Evolutionary conservation across 2,113 vertebrate species (phyloP).

Genomic region (Picathartes gymnocephalus): DNA sequence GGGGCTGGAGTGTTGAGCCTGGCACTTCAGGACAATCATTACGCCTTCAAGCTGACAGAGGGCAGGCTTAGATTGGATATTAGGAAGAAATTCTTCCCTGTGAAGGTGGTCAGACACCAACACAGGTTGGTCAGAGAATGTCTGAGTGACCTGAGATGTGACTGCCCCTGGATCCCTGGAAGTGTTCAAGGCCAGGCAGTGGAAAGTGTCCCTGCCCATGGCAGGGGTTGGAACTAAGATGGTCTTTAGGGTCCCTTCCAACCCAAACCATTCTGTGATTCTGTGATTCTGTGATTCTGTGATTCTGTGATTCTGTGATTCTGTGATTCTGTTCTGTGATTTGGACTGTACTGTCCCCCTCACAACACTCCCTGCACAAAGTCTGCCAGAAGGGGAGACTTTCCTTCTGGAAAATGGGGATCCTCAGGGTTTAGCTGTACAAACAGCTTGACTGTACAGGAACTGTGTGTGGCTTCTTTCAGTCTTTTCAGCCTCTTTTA

Average conservation of each 20-base stretch:
- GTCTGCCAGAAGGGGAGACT: neutral
- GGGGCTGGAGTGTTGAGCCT: neutral
- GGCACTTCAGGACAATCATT: neutral
- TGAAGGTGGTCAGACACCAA: neutral
- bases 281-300: no score
- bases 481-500: neutral
- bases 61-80: neutral
- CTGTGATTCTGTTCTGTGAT: neutral
- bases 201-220: neutral
- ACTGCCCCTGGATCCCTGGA: neutral
- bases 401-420: neutral
- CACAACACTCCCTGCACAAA: neutral
- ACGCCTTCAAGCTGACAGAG: neutral
- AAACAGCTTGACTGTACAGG: neutral
- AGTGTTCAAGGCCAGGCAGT: neutral
- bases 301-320: neutral
- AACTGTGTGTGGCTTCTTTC: accelerated
- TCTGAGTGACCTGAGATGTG: neutral
- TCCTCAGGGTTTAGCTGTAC: neutral
- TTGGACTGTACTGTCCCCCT: neutral
- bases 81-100: neutral
- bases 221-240: neutral
- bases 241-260: neutral
- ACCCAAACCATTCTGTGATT: neutral
- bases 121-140: neutral